Evolutionary conservation across 2,888 invertebrate species (phyloP), one percentile per base, ranked within the genome.

Genomic region (Escarpia spicata): DNA sequence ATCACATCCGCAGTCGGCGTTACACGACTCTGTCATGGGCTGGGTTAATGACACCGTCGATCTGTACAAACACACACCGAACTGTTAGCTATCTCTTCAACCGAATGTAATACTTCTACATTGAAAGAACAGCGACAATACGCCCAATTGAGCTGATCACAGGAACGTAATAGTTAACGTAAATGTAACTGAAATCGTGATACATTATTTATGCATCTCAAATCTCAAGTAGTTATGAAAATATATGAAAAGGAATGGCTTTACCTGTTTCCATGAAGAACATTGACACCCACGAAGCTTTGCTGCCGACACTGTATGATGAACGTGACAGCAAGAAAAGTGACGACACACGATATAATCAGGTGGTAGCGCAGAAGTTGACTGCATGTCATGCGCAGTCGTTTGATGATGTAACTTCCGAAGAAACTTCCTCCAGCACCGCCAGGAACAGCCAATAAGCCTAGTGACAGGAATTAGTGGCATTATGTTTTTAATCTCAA

Each of bases 371-470:
- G 94, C 37, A 96, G 94, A 92, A 95, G 94, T 37, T 95, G 95
- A 19, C 93, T 93, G 12, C 96, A 95, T 91, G 95, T 95, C 58
- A 95, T 93, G 91, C 95, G 95, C 93, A 95, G 93, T 89, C 93
- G 93, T 91, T 94, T 95, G 92, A 95, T 95, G 1, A 96, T 93
- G 26, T 94, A 94, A 0, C 95, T 95, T 9, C 96, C 95, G 3
- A 95, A 92, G 60, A 96, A 94, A 93, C 95, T 95, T 3, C 96
- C 96, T 12, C 95, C 94, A 2, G 95, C 95, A 12, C 95, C 96
- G 9, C 95, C 95, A 0, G 96, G 96, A 0, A 96, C 95, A 10
- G 95, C 95, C 2, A 95, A n/a, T 75, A 75, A 26, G 6, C 75
- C 75, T 75, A 75, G 26, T 75, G 75, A 75, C 4, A 75, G 4